A percentile compares a stretch with the other conserved stretches of the same genome.
Evolutionary conservation across 2,888 invertebrate genomes (phyloP).

Genomic region (Drosophila peninsularis): DNA sequence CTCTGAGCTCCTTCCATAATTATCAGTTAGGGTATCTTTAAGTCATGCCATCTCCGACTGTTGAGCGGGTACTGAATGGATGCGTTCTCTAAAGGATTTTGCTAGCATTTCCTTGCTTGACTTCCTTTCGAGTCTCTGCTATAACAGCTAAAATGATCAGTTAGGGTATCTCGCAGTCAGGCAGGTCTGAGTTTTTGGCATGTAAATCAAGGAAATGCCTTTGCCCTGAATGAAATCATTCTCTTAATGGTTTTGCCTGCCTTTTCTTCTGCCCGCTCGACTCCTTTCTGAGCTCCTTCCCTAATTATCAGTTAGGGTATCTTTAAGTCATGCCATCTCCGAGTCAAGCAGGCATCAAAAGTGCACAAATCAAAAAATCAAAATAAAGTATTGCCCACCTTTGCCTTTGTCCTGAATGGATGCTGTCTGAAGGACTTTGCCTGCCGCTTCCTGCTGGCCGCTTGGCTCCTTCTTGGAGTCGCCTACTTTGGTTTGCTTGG

Average conservation of each 20-base stretch:
- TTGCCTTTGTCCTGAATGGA: background rate
- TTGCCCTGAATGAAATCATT: background rate
- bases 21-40: background rate
- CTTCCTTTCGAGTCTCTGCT: no score
- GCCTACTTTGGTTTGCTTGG: conserved; percentile 26
- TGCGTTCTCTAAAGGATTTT: no score
- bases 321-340: no score
- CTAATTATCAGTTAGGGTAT: no score
- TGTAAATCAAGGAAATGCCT: background rate
- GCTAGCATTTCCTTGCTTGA: no score
- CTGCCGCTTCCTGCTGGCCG: background rate
- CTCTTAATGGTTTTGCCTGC: no score
- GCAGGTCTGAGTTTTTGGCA: background rate
- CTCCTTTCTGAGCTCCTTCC: no score
- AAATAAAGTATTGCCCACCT: background rate
- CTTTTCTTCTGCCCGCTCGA: no score
- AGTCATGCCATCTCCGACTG: background rate
- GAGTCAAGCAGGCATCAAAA: background rate
- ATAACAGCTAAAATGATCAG: no score
- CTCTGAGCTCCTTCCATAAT: background rate
- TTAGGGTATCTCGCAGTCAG: no score
- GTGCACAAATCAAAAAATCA: background rate
- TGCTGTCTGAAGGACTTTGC: background rate
- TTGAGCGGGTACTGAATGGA: no score
- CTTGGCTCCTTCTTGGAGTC: background rate